These are phyloP conservation scores for Seriola dumerili DNA, from an alignment of 2,113 vertebrate species.

Conservation along the genomic window DNA sequence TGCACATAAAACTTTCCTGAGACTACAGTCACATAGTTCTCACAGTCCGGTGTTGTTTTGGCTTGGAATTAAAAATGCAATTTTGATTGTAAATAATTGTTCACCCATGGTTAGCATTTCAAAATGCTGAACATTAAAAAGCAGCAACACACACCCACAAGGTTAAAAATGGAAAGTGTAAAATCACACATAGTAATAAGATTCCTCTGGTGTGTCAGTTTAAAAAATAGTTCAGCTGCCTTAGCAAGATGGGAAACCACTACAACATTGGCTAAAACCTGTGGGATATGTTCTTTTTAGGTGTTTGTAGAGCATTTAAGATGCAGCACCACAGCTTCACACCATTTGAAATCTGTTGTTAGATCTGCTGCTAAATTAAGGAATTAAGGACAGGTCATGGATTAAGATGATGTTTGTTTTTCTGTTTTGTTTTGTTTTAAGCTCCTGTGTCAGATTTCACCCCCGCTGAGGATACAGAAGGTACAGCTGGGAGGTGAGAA, in stretches of 20 bases:
- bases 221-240: neutral
- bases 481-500: constrained; percentile 61
- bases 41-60: neutral
- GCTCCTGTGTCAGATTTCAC: constrained; percentile 37
- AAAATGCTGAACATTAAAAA: neutral
- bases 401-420: neutral
- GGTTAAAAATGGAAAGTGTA: neutral
- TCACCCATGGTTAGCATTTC: neutral
- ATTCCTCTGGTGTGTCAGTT: neutral
- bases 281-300: neutral
- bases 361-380: neutral
- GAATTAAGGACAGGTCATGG: neutral
- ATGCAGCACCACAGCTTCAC: neutral
- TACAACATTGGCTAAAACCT: too few relatives aligned
- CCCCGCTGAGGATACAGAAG: constrained; percentile 39
- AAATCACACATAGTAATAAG: neutral
- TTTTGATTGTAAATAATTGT: neutral
- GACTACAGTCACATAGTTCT: neutral
- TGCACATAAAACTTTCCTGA: neutral
- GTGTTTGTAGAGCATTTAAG: neutral
- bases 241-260: neutral
- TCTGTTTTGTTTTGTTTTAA: constrained; percentile 5
- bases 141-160: neutral
- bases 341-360: neutral
- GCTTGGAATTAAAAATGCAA: neutral